These are phyloP conservation scores for Scaptomyza caliginosa DNA, from an alignment of 2,888 invertebrate genomes.

Conservation along the genomic window DNA sequence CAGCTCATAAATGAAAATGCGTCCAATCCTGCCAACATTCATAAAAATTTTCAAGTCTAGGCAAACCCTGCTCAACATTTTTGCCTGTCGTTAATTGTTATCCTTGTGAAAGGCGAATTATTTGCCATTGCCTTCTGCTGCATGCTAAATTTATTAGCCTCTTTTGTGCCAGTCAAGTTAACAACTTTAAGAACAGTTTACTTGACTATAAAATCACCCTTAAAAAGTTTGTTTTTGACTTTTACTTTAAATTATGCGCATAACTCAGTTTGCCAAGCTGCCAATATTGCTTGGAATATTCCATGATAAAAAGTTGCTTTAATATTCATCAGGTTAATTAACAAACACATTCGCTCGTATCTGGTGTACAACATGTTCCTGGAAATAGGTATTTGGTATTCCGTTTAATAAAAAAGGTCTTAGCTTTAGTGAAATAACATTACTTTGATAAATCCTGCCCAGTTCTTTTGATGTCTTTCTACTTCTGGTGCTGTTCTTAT, in stretches of 20 bases:
- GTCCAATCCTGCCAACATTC: neutral
- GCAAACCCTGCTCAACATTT: slow-evolving; percentile 18
- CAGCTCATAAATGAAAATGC: slow-evolving; percentile 65
- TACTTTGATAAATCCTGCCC: neutral
- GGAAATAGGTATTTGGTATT: too few relatives aligned
- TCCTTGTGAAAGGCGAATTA: slow-evolving; percentile 14
- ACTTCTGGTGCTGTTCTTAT: neutral
- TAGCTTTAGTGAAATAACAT: neutral
- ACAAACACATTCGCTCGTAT: neutral
- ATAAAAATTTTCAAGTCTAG: slow-evolving; percentile 10
- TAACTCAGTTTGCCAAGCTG: neutral
- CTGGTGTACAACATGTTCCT: neutral
- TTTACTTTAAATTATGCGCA: neutral
- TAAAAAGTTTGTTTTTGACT: neutral
- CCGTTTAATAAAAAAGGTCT: neutral
- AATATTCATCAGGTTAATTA: neutral
- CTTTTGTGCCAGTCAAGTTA: neutral
- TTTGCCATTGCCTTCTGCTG: slow-evolving; percentile 9
- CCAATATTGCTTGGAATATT: neutral
- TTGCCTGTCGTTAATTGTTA: slow-evolving; percentile 28
- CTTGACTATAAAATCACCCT: neutral
- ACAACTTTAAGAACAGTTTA: neutral
- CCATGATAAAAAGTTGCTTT: neutral
- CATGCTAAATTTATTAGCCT: slow-evolving; percentile 50
- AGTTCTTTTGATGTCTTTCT: neutral